Evolutionary conservation across 2,113 vertebrate species (phyloP).

Genomic region (Austrofundulus limnaeus): DNA sequence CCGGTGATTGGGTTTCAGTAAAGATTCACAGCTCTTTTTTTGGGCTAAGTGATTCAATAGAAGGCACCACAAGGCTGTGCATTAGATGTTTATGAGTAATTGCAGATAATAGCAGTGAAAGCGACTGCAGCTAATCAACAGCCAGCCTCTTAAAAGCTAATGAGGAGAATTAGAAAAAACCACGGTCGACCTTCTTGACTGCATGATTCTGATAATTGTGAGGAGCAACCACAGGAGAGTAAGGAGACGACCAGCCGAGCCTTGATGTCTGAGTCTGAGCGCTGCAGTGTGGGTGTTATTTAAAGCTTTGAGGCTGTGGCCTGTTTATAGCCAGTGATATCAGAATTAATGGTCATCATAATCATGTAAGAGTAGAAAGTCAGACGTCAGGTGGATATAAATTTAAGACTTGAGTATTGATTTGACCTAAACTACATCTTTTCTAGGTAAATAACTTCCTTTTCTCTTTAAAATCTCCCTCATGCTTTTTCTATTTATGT

Average conservation of each 20-base stretch:
- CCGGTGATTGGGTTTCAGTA: not conserved
- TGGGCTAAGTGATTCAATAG: not conserved
- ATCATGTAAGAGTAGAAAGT: conserved; percentile 1
- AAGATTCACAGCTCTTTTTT: not conserved
- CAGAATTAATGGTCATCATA: conserved; percentile 33
- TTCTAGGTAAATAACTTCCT: not conserved
- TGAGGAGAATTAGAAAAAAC: conserved; percentile 25
- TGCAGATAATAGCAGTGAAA: conserved; percentile 26
- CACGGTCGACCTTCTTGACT: conserved; percentile 23
- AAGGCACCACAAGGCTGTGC: conserved; percentile 7
- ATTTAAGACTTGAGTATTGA: not conserved
- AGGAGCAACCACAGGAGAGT: conserved; percentile 11
- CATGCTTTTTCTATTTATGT: not conserved
- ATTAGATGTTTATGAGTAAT: conserved; percentile 33
- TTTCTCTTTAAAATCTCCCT: not conserved
- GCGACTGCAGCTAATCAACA: conserved; percentile 14
- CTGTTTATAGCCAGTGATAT: not conserved
- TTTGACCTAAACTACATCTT: not conserved
- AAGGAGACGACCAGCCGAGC: conserved; percentile 12
- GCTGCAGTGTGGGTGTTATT: conserved; percentile 22
- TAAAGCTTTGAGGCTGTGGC: conserved; percentile 11
- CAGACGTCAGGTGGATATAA: not conserved
- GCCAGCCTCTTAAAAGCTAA: conserved; percentile 38
- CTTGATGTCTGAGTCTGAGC: conserved; percentile 27
- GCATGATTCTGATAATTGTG: conserved; percentile 26